phyloP scores from a whole-genome alignment of 2,888 invertebrate genomes.

The Ectobius pallidus region DNA sequence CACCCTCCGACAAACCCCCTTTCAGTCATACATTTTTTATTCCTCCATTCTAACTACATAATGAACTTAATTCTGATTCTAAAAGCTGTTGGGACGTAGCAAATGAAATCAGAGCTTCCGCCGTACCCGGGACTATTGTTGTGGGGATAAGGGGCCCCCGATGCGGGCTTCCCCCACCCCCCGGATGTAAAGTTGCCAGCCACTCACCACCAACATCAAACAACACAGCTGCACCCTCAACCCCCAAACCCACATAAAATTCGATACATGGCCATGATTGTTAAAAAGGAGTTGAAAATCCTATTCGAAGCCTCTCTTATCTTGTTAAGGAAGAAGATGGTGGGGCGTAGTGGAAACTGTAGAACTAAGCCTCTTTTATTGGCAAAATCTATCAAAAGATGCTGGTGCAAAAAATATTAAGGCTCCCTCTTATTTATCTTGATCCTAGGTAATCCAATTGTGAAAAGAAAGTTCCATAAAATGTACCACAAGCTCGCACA shows the following conservation, averaged over 20 bases:
- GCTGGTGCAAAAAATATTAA: too few relatives aligned
- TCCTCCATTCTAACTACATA: too few relatives aligned
- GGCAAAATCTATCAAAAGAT: too few relatives aligned
- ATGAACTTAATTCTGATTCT: not conserved
- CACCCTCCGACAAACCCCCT: constrained; percentile 2
- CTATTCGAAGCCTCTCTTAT: not conserved
- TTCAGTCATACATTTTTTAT: too few relatives aligned
- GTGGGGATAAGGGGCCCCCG: not conserved
- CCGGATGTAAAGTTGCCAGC: not conserved
- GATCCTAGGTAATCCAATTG: too few relatives aligned
- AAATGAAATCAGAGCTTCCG: constrained; percentile 1
- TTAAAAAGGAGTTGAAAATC: not conserved
- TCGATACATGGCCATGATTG: not conserved
- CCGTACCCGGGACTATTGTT: not conserved
- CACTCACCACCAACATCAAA: not conserved
- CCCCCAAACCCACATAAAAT: not conserved
- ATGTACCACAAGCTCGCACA: not conserved
- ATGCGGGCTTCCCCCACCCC: not conserved
- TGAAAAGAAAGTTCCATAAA: too few relatives aligned
- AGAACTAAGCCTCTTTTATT: too few relatives aligned
- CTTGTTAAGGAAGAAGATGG: constrained; percentile 8
- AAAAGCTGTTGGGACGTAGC: not conserved
- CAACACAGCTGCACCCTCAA: not conserved
- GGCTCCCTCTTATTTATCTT: too few relatives aligned
- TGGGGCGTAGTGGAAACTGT: too few relatives aligned